Percentiles rank a stretch among this genome's conserved stretches.
Conservation (phyloP, 2,888 invertebrate species). For the Siphonodentalium dalli region DNA sequence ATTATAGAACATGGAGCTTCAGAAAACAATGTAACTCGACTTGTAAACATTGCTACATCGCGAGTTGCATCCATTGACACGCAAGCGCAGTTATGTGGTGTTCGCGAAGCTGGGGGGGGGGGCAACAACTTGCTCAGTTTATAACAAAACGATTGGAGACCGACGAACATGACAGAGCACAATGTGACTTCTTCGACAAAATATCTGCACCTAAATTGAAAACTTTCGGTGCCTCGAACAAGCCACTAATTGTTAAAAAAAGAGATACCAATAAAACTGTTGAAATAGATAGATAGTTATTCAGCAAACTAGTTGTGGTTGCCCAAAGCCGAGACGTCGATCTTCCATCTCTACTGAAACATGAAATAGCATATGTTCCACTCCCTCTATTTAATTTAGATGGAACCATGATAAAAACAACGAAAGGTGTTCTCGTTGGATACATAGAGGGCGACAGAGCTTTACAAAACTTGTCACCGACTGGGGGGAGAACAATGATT, state of each 20-base stretch:
- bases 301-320: constrained; percentile 2
- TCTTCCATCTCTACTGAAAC: not conserved
- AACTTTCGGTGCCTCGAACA: not conserved
- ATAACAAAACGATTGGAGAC: constrained; percentile 1
- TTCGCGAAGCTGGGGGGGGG: not conserved
- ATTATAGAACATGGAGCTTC: constrained; percentile 6
- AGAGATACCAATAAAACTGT: not conserved
- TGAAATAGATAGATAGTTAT: constrained; percentile 8
- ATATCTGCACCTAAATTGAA: not conserved
- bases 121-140: not conserved
- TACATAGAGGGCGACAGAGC: too few relatives aligned
- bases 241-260: not conserved
- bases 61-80: constrained; percentile 1
- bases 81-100: not conserved
- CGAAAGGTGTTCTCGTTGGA: too few relatives aligned
- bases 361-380: constrained; percentile 6
- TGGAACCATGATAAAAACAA: too few relatives aligned
- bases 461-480: too few relatives aligned
- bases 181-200: constrained; percentile 2
- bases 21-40: constrained; percentile 7
- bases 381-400: constrained; percentile 5
- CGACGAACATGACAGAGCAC: too few relatives aligned
- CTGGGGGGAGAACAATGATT: too few relatives aligned
- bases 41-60: constrained; percentile 17
- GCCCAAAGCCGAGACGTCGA: constrained; percentile 6